Evolutionary conservation across 2,113 vertebrate genomes (phyloP).

Genomic region (Serilophus lunatus): DNA sequence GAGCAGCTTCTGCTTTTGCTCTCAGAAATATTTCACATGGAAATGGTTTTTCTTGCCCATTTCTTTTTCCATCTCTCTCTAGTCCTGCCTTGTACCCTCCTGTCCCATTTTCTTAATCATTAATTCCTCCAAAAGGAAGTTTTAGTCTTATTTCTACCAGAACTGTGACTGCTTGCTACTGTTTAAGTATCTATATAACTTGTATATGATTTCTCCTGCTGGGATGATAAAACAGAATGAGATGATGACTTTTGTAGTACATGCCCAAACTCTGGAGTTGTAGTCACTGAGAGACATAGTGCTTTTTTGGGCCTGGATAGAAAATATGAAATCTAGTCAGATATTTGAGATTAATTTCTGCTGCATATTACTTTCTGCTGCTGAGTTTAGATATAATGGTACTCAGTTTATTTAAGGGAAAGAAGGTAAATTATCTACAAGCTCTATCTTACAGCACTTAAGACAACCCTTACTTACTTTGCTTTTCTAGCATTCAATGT

Average conservation of each 20-base stretch:
- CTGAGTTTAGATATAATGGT: background rate
- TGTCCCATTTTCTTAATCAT: fast-evolving
- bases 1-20: background rate
- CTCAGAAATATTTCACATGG: background rate
- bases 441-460: background rate
- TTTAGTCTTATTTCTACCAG: background rate
- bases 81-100: background rate
- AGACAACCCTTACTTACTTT: background rate
- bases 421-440: background rate
- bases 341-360: background rate
- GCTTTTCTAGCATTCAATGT: background rate
- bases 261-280: background rate
- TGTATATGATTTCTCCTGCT: background rate
- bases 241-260: background rate
- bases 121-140: background rate
- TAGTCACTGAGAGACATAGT: background rate
- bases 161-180: background rate
- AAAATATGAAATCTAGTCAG: background rate
- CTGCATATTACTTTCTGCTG: background rate
- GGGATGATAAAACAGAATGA: background rate
- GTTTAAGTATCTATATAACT: background rate
- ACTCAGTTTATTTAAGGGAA: background rate
- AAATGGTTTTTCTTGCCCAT: background rate
- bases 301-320: background rate
- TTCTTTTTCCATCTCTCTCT: background rate